Evolutionary conservation across 2,888 invertebrate species (phyloP).

Genomic region (Seladonia tumulorum): DNA sequence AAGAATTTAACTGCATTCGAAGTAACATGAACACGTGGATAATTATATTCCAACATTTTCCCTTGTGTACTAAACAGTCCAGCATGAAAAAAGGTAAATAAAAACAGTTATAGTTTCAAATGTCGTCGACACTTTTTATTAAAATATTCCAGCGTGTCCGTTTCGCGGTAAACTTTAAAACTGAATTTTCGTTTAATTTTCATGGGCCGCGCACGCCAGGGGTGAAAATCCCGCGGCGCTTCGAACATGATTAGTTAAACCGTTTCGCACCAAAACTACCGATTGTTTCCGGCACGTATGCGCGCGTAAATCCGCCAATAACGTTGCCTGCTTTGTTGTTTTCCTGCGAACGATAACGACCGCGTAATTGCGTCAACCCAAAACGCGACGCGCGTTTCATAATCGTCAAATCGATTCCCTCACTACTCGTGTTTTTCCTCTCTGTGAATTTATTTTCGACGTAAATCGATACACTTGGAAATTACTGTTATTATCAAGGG

Average conservation of each 20-base stretch:
- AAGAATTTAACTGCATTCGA: too few species aligned
- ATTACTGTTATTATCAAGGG: not conserved
- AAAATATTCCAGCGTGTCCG: not conserved
- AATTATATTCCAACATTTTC: not conserved
- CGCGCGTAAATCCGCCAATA: not conserved
- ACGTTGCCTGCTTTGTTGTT: conserved; percentile 10
- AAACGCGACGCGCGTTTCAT: not conserved
- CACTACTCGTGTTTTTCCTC: not conserved
- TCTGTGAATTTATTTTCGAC: not conserved
- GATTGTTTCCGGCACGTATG: conserved; percentile 15
- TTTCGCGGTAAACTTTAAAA: not conserved
- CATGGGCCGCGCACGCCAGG: not conserved
- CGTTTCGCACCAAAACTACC: conserved; percentile 8
- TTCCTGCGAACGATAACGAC: not conserved
- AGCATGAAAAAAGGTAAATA: not conserved
- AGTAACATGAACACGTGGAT: too few species aligned
- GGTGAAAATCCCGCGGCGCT: conserved; percentile 14
- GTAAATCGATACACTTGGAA: not conserved
- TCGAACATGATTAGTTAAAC: conserved; percentile 19
- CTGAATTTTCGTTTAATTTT: conserved; percentile 26
- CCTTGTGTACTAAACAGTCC: too few species aligned
- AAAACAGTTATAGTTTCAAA: not conserved
- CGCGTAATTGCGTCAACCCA: not conserved
- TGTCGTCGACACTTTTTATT: not conserved
- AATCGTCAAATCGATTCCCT: not conserved